These are phyloP conservation scores for Oceanites oceanicus DNA, from an alignment of 2,113 vertebrate species.

Conservation along the genomic window DNA sequence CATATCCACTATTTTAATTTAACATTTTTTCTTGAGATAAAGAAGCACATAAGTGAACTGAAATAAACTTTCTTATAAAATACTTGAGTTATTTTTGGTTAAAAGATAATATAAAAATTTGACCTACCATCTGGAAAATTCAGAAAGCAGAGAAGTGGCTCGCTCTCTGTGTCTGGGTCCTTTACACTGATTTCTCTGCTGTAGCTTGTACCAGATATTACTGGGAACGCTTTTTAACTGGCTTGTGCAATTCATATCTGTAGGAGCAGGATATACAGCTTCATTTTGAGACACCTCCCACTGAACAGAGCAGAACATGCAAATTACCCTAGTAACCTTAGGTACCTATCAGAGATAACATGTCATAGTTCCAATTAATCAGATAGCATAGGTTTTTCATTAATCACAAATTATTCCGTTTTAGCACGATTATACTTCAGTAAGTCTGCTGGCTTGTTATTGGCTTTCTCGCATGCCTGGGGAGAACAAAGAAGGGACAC, in stretches of 20 bases:
- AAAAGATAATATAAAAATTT: neutral
- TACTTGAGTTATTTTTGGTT: neutral
- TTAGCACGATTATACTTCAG: neutral
- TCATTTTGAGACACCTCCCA: slow-evolving; percentile 43
- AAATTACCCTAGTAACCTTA: neutral
- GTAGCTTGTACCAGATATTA: neutral
- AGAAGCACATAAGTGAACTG: neutral
- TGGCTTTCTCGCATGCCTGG: neutral
- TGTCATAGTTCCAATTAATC: neutral
- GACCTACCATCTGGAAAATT: slow-evolving; percentile 30
- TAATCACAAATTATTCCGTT: neutral
- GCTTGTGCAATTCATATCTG: neutral
- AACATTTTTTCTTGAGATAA: neutral
- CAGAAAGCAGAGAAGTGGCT: neutral
- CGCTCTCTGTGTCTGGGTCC: neutral
- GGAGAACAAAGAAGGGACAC: neutral
- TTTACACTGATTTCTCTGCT: neutral
- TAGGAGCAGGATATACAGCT: neutral
- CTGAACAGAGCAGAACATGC: neutral
- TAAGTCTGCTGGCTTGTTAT: neutral
- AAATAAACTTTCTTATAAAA: neutral
- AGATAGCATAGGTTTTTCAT: neutral
- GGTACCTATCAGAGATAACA: neutral
- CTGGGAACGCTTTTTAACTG: neutral
- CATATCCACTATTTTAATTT: neutral